Evolutionary conservation across 2,797 vertebrate genomes (phyloP).

Genomic region (Cynodonichthys magdalenae): DNA sequence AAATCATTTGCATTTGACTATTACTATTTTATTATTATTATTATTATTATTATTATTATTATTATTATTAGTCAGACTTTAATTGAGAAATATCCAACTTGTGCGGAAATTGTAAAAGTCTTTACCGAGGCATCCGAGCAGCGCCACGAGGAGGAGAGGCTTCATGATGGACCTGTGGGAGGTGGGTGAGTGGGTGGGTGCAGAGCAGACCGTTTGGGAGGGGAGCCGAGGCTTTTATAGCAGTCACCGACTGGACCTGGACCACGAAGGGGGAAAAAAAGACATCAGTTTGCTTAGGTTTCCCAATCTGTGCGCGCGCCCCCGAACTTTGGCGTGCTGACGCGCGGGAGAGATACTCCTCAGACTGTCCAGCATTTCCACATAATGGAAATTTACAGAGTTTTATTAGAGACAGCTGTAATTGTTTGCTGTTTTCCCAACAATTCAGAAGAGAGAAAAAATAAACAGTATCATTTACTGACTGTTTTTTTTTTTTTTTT

Average conservation of each 20-base stretch:
- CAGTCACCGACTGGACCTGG: conserved; percentile 12
- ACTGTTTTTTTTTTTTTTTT: neutral
- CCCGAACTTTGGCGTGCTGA: conserved; percentile 30
- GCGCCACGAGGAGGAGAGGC: conserved; percentile 47
- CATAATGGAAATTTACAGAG: conserved; percentile 48
- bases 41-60: neutral
- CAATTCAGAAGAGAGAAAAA: neutral
- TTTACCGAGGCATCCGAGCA: conserved; percentile 80
- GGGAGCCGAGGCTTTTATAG: conserved; percentile 69
- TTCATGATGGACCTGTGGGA: conserved; percentile 67
- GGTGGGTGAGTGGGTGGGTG: conserved; percentile 41
- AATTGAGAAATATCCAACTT: neutral
- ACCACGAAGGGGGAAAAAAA: conserved; percentile 14
- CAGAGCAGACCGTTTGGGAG: conserved; percentile 32
- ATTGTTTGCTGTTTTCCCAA: neutral
- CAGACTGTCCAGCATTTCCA: conserved; percentile 30
- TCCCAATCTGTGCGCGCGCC: conserved; percentile 48
- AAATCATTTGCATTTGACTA: neutral
- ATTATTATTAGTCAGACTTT: neutral
- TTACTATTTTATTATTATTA: neutral
- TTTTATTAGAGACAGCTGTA: neutral
- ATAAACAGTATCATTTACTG: too few relatives aligned
- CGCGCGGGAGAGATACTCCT: conserved; percentile 2
- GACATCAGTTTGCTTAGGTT: conserved; percentile 60
- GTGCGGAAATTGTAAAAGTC: neutral